A percentile compares a stretch with the other conserved stretches of the same genome.
phyloP scores from a whole-genome alignment of 2,113 vertebrate species.

The Circaetus cinerascens region DNA sequence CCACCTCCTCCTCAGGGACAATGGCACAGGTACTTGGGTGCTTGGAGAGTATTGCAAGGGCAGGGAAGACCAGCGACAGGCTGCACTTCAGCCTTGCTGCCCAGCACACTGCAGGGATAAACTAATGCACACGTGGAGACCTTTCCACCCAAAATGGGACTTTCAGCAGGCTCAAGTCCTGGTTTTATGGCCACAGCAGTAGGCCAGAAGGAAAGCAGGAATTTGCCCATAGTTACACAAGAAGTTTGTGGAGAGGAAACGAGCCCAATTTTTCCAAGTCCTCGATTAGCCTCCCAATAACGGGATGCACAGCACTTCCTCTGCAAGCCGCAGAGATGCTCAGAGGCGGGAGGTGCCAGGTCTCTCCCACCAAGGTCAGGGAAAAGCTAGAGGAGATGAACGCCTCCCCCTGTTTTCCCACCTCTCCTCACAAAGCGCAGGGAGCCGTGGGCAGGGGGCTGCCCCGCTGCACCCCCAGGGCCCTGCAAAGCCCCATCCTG shows the following conservation, averaged over 20 bases:
- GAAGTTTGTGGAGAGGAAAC: background rate
- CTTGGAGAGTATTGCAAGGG: background rate
- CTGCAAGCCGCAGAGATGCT: background rate
- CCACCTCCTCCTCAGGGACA: background rate
- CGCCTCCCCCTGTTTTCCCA: slow-evolving; percentile 57
- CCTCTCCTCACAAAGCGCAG: background rate
- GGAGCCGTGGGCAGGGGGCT: slow-evolving; percentile 22
- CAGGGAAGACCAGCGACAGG: background rate
- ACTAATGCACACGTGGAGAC: fast-evolving
- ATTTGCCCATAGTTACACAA: background rate
- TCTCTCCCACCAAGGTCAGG: background rate
- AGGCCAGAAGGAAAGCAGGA: background rate
- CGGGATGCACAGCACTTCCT: background rate
- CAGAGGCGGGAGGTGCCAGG: background rate
- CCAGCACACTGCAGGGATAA: background rate
- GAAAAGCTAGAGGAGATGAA: background rate
- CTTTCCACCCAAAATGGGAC: background rate
- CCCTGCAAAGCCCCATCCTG: slow-evolving; percentile 12
- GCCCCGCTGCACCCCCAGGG: background rate
- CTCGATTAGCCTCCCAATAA: background rate
- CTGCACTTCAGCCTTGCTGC: background rate
- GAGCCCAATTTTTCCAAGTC: background rate
- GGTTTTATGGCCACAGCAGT: background rate
- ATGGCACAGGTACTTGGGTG: background rate
- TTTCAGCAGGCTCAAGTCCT: background rate